Conservation (phyloP, 2,888 invertebrate species). For the Cataglyphis rosenhaueri region DNA sequence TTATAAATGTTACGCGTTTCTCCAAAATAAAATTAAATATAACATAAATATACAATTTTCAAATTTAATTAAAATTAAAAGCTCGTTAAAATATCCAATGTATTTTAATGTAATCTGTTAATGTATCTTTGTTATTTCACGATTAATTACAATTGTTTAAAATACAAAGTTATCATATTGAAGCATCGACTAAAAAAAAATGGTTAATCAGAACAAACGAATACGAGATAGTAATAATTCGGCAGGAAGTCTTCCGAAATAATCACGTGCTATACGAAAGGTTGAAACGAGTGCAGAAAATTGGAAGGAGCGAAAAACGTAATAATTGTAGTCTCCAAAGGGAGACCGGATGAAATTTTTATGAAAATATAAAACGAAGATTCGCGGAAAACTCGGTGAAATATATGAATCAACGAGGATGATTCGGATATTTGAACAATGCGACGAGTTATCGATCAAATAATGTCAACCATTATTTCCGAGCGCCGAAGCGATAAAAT, state of each 20-base stretch:
- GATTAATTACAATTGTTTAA: background rate
- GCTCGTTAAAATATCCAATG: background rate
- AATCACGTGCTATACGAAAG: slow-evolving; percentile 1
- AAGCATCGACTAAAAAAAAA: background rate
- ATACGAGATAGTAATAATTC: background rate
- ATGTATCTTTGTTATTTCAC: background rate
- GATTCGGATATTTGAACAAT: slow-evolving; percentile 26
- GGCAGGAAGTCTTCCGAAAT: background rate
- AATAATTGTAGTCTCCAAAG: slow-evolving; percentile 30
- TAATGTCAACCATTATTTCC: slow-evolving; percentile 30
- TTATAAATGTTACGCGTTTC: background rate
- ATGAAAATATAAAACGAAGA: slow-evolving; percentile 17
- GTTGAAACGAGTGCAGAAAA: background rate
- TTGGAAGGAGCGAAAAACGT: background rate
- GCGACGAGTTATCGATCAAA: slow-evolving; percentile 48
- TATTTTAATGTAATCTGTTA: background rate
- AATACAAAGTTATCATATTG: background rate
- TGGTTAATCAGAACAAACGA: background rate
- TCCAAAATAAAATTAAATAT: background rate
- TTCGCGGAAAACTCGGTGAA: background rate
- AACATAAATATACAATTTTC: background rate
- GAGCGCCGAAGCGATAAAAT: slow-evolving; percentile 24
- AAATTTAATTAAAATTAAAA: background rate
- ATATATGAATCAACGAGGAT: background rate
- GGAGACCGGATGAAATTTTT: slow-evolving; percentile 1